phyloP scores from a whole-genome alignment of 2,113 vertebrate genomes.

The Tringa solitaria region DNA sequence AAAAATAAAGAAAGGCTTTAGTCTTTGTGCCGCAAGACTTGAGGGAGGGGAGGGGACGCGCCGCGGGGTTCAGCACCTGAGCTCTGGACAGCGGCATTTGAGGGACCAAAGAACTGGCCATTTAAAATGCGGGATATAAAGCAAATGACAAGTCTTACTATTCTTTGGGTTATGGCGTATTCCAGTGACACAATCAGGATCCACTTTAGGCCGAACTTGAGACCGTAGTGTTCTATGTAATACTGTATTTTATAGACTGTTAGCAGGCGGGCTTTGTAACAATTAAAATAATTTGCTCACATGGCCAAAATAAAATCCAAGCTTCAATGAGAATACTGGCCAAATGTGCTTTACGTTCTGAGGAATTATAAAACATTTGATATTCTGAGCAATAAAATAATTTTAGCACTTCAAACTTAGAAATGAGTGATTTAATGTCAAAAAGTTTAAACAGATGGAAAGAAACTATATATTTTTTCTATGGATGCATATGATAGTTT shows the following conservation, averaged over 20 bases:
- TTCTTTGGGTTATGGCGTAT: neutral
- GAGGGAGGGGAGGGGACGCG: accelerated
- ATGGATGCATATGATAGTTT: neutral
- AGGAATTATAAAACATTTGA: neutral
- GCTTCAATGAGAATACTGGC: neutral
- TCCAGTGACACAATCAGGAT: neutral
- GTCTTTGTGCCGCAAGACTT: neutral
- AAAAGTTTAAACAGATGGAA: neutral
- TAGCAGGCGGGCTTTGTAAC: neutral
- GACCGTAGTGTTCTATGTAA: neutral
- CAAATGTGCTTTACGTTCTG: neutral
- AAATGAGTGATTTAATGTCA: neutral
- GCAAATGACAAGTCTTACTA: accelerated
- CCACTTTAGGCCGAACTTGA: neutral
- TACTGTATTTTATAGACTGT: neutral
- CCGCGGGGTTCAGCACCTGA: conserved; percentile 64
- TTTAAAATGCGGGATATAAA: accelerated
- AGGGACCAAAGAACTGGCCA: accelerated
- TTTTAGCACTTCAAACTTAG: neutral
- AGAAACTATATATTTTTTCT: neutral
- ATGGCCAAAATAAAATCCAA: neutral
- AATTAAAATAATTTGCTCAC: neutral
- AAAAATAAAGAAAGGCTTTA: neutral
- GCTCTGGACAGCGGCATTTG: conserved; percentile 65
- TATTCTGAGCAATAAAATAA: neutral